Evolutionary conservation across 1,140 invertebrate genomes (phyloP), one percentile per base, ranked within the genome.

Genomic region (Zaprionus vittiger): DNA sequence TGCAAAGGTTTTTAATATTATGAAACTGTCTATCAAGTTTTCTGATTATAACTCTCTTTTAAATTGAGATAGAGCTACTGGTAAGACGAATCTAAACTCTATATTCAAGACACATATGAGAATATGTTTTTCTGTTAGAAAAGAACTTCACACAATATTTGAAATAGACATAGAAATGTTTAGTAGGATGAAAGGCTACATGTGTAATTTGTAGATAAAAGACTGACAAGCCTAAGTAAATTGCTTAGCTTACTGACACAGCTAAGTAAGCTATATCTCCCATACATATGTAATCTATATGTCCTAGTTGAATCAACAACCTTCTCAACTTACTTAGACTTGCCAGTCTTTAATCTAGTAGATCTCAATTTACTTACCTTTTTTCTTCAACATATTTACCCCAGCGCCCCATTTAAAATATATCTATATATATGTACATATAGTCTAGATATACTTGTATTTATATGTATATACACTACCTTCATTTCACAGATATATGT

Each of bases 161-260:
- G 5, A n/a, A 2, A 44, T 17, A n/a, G 6, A 17, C 14, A 5
- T n/a, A 1, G 15, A n/a, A 44, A 5, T n/a, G 5, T 15, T 44
- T 44, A n/a, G 7, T 0, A 7, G n/a, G 6, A n/a, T 7, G 1
- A 31, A 31, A 31, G 3, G 2, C n/a, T 44, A 17, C 2, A n/a
- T 44, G n/a, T 5, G 2, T 7, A n/a, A 6, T 17, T n/a, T n/a
- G 5, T 7, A 7, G 31, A 11, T 34, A 11, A 34, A 34, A 11
- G 9, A 3, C 9, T 11, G 2, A 3, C 9, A 34, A 34, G 31
- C 3, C 31, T 34, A 34, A 34, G 9, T 34, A 34, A 34, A 11
- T 34, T 11, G 2, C 0, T 34, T 4, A 3, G 4, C 9, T 34
- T 34, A 0, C 3, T 34, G 9, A 11, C 0, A 0, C 31, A 34